phyloP scores from a whole-genome alignment of 1,140 invertebrate species.

The Eurytemora carolleeae region DNA sequence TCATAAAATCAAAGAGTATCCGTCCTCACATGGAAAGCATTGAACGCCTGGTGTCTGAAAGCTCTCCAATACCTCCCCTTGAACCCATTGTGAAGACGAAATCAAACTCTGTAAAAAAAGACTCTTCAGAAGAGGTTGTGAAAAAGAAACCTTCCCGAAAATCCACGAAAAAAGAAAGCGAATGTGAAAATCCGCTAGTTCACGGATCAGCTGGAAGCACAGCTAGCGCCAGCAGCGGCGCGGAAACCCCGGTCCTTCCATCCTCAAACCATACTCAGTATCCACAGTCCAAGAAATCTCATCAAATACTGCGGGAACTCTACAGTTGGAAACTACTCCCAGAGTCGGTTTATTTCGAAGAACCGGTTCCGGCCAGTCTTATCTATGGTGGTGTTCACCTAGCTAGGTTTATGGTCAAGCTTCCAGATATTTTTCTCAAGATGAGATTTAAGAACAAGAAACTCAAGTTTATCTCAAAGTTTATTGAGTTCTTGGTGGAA shows the following conservation, averaged over 20 bases:
- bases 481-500: not conserved
- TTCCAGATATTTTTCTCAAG: not conserved
- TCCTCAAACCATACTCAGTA: not conserved
- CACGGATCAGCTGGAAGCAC: not conserved
- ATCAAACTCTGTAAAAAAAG: too few species aligned
- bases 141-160: too few species aligned
- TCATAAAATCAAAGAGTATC: not conserved
- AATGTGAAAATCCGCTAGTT: too few species aligned
- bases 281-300: not conserved
- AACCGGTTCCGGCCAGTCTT: not conserved
- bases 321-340: not conserved
- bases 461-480: not conserved
- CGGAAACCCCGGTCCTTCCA: not conserved
- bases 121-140: too few species aligned
- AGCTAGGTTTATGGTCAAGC: not conserved
- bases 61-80: too few species aligned
- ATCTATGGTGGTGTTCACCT: not conserved
- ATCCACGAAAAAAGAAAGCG: too few species aligned
- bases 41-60: not conserved
- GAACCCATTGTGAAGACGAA: too few species aligned
- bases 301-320: not conserved
- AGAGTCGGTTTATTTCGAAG: not conserved
- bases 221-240: not conserved
- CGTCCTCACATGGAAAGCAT: not conserved
- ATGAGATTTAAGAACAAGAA: not conserved